phyloP scores from a whole-genome alignment of 2,113 vertebrate genomes.

The Chauna torquata region DNA sequence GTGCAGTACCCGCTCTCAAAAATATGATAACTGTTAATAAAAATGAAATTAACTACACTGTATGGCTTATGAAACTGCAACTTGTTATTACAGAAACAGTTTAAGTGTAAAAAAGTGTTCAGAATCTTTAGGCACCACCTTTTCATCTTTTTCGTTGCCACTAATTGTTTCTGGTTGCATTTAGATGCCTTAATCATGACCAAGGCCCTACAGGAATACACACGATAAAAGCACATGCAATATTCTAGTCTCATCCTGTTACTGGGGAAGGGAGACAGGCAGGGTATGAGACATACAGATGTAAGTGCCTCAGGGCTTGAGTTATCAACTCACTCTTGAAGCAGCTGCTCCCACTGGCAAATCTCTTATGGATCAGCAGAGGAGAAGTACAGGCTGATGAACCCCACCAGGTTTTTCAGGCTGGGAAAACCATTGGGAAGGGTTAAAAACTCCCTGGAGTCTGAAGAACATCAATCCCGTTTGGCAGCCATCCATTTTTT shows the following conservation, averaged over 20 bases:
- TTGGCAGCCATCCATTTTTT: not conserved
- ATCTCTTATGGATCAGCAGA: not conserved
- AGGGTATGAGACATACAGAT: not conserved
- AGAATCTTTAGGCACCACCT: not conserved
- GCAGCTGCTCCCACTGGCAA: constrained; percentile 38
- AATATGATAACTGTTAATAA: not conserved
- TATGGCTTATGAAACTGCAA: not conserved
- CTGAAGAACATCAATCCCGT: constrained; percentile 26
- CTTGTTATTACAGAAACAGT: not conserved
- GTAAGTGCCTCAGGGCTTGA: not conserved
- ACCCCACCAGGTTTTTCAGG: not conserved
- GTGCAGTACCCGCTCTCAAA: constrained; percentile 6
- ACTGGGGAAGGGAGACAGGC: not conserved
- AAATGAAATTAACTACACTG: not conserved
- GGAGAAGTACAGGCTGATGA: not conserved
- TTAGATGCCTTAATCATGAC: not conserved
- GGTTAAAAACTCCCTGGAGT: constrained; percentile 38
- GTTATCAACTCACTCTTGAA: not conserved
- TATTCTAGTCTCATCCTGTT: not conserved
- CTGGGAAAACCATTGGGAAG: not conserved
- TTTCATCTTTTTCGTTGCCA: not conserved
- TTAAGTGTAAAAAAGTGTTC: not conserved
- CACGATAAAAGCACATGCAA: not conserved
- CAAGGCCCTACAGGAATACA: not conserved
- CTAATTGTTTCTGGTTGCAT: not conserved